A percentile compares a stretch with the other conserved stretches of the same genome.
phyloP scores from a whole-genome alignment of 2,797 vertebrate species.

The Garrulus glandarius region DNA sequence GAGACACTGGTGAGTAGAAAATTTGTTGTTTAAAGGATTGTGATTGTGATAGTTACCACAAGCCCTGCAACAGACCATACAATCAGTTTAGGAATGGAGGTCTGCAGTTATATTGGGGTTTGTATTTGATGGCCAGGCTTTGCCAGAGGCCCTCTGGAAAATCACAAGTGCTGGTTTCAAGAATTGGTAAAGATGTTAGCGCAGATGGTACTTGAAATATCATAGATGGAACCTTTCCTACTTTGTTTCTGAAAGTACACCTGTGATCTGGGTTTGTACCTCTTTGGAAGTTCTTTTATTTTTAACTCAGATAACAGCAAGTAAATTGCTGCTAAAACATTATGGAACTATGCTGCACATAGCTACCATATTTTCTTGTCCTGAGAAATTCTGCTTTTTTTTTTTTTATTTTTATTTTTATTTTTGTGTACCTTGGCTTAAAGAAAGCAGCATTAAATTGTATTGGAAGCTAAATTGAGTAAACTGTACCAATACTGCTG shows the following conservation, averaged over 20 bases:
- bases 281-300: neutral
- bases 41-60: neutral
- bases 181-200: neutral
- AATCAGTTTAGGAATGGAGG: neutral
- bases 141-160: neutral
- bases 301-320: neutral
- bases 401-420: accelerated
- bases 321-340: neutral
- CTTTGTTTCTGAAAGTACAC: neutral
- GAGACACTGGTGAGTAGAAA: neutral
- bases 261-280: neutral
- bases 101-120: neutral
- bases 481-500: neutral
- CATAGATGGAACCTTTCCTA: neutral
- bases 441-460: neutral
- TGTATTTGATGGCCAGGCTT: neutral
- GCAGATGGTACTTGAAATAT: neutral
- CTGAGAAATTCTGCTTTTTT: neutral
- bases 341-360: neutral
- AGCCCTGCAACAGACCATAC: neutral
- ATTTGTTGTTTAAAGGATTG: neutral
- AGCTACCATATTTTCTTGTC: neutral
- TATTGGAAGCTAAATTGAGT: neutral
- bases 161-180: neutral
- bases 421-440: neutral